Base-by-base conservation (phyloP, 2,113 vertebrate genomes). In the Eonycteris spelaea region DNA sequence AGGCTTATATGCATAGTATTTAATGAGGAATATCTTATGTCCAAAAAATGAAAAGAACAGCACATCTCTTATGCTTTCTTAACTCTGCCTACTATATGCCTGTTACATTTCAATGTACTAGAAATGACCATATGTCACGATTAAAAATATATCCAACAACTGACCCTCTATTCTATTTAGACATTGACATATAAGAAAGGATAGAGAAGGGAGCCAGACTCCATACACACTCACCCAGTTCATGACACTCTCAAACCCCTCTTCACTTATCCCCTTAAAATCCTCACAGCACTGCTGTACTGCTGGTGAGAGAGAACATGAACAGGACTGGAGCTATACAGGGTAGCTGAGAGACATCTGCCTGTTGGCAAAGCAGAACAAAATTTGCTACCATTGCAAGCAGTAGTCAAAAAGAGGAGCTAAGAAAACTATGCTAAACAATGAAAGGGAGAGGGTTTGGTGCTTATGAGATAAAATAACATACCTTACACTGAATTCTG, bases 311-410 rank as follows among this genome's bases (percentile, higher is more conserved):
- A 96, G 82, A 96, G 86, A 96, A 95, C 40, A 92, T 80, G 91
- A 92, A 96, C 90, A 74, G 75, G 51, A 79, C 83, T 68, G 63
- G 82, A 82, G 38, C 86, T 96, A 83, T 33, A 85, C 80, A 78
- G 43, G 84, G 61, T 28, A 95, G 94, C 38, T 88, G 82, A 96
- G 59, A 95, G 74, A 87, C 70, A 90, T 73, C 88, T 91, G 94
- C 93, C 91, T 95, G 67, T 93, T 93, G 88, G 93, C 86, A 96
- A 96, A 96, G 77, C 91, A 94, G 73, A 96, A 94, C 55, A 97
- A 94, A 96, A 95, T 74, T 38, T 85, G 95, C 94, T 88, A 94
- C 93, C 88, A 51, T 63, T 82, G 75, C 73, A 96, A 94, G 63
- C 59, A 85, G 71, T 73, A 79, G 33, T 83, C 92, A 95, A 94